These are phyloP conservation scores for Crotalus helleri DNA, from an alignment of 2,113 vertebrate species.

Conservation along the genomic window DNA sequence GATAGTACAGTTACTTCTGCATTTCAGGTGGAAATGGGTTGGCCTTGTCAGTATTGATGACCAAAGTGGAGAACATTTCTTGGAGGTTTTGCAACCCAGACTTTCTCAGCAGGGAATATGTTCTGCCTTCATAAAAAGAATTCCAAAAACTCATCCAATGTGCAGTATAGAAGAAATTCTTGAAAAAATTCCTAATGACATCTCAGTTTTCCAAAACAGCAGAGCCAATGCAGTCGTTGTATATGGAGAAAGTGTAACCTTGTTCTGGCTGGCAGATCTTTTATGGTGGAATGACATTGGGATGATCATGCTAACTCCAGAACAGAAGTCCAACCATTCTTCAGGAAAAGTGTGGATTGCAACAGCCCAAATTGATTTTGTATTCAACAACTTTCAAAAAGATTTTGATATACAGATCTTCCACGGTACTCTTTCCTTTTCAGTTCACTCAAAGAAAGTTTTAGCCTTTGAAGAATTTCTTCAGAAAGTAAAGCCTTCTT, in stretches of 20 bases:
- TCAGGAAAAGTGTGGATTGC: neutral
- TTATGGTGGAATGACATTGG: neutral
- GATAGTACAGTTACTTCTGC: neutral
- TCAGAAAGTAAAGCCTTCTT: neutral
- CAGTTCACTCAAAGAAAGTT: neutral
- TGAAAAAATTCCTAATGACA: neutral
- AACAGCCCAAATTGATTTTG: neutral
- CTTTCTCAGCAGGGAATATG: conserved; percentile 2
- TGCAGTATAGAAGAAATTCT: neutral
- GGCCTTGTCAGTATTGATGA: neutral
- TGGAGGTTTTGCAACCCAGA: neutral
- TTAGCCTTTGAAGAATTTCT: neutral
- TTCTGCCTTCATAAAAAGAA: neutral
- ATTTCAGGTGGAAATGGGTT: conserved; percentile 7
- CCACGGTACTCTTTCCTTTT: neutral
- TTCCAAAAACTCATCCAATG: neutral
- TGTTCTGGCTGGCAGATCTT: neutral
- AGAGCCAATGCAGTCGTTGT: neutral
- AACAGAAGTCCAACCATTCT: too few species aligned
- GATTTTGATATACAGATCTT: neutral
- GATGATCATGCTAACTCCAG: neutral
- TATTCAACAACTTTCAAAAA: neutral
- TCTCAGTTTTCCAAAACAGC: neutral
- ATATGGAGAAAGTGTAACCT: neutral
- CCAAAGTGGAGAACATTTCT: neutral